These are phyloP conservation scores for Phymorhynchus buccinoides DNA, from an alignment of 1,140 invertebrate genomes.

Conservation along the genomic window DNA sequence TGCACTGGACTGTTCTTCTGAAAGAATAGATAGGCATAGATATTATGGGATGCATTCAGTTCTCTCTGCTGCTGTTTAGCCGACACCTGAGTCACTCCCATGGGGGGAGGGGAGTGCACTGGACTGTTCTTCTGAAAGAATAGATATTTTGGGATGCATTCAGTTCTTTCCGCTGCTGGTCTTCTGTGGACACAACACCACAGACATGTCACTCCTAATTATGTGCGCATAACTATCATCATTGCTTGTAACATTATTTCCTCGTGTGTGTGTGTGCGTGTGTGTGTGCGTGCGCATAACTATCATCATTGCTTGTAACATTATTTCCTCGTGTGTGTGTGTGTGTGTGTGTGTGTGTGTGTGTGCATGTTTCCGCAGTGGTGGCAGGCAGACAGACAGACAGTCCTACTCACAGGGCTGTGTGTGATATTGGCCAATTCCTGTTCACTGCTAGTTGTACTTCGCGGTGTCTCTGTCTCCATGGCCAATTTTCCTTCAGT, in stretches of 20 bases:
- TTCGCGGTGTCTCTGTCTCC: background rate
- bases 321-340: background rate
- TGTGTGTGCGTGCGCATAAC: too few relatives aligned
- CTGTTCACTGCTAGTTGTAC: conserved; percentile 26
- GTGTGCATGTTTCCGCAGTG: background rate
- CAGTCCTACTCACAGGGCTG: background rate
- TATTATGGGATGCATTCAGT: too few relatives aligned
- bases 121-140: background rate
- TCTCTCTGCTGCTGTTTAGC: conserved; percentile 17
- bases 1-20: background rate
- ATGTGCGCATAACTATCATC: too few relatives aligned
- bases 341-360: conserved; percentile 9
- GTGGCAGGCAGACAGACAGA: background rate
- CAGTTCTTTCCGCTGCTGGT: too few relatives aligned
- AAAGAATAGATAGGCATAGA: too few relatives aligned
- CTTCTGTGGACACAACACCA: too few relatives aligned
- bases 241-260: too few relatives aligned
- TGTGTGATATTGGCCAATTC: background rate
- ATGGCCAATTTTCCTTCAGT: background rate
- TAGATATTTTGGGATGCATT: too few relatives aligned
- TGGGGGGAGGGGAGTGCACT: background rate
- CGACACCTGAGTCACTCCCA: background rate
- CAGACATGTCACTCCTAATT: too few relatives aligned
- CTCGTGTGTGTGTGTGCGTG: too few relatives aligned
- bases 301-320: too few relatives aligned